Percentiles rank a stretch among this genome's conserved stretches.
These are phyloP conservation scores for Holothuria leucospilota DNA, from an alignment of 53 echinoderm and acorn worm genomes.

Conservation along the genomic window DNA sequence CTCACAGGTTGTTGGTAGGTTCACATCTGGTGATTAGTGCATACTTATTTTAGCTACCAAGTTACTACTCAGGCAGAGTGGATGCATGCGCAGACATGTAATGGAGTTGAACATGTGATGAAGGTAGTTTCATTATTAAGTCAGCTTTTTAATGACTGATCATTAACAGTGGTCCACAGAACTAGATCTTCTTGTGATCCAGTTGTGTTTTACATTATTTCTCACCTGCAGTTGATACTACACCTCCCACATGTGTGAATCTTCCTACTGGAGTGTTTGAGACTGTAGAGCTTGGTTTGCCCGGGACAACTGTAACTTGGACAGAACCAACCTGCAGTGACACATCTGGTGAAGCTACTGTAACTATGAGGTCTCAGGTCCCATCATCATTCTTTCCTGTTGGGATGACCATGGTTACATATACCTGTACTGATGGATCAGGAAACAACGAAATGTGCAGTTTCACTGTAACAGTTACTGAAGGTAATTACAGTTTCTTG, in stretches of 20 bases:
- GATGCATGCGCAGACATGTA: too few species aligned
- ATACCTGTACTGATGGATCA: slow-evolving; percentile 61
- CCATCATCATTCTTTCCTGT: slow-evolving; percentile 72
- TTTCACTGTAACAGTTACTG: slow-evolving; percentile 27
- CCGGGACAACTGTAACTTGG: slow-evolving; percentile 42
- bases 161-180: too few species aligned
- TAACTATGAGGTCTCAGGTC: slow-evolving; percentile 49
- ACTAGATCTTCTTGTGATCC: too few species aligned
- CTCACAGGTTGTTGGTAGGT: too few species aligned
- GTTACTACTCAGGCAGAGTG: too few species aligned
- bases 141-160: too few species aligned
- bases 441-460: slow-evolving; percentile 25
- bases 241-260: slow-evolving; percentile 57
- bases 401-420: slow-evolving; percentile 63
- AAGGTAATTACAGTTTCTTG: neutral
- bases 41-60: too few species aligned
- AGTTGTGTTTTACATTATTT: neutral
- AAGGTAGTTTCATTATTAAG: too few species aligned
- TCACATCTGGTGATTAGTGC: too few species aligned
- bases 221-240: slow-evolving; percentile 64
- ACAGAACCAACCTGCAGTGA: slow-evolving; percentile 49
- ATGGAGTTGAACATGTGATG: neutral
- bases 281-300: slow-evolving; percentile 46
- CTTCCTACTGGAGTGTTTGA: slow-evolving; percentile 45
- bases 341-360: slow-evolving; percentile 45